Base-by-base conservation (phyloP, 2,888 invertebrate species). In the Ophraella communa region DNA sequence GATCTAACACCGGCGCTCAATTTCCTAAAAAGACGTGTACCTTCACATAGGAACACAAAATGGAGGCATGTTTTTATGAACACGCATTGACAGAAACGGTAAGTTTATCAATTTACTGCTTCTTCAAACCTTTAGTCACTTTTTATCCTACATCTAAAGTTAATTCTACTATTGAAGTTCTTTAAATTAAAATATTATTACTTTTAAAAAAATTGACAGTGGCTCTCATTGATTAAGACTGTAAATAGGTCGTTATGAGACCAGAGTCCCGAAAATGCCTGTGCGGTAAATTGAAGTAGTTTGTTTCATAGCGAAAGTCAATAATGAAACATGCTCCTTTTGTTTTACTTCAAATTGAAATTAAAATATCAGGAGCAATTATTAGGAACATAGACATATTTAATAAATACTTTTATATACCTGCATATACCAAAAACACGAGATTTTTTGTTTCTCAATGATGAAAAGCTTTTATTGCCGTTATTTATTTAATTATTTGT, bases 31-130 rank as follows among this genome's bases (percentile, higher is more conserved):
- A 64, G 66, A 66, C 56, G 61, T 59, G 68, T 65, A 63, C 67
- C 71, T 69, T 63, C 69, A 69, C 68, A 73, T 71, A 76, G 75
- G 71, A 67, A 63, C 72, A 73, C 75, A 76, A 76, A 73, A 76
- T 76, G 76, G 76, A 75, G 75, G 75, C 74, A 76, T 76, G 76
- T 72, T 74, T 72, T 71, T 78, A 77, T 79, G 78, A 77, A 78
- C 76, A 77, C 78, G 76, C 80, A 76, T 77, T 79, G 77, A 80
- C 73, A 77, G 79, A 78, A 76, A 79, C 81, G 81, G 81, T 81
- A 78, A 79, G 80, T 78, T 42, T 7, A 42, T 11, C 24, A 8
- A 14, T 18, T 30, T 11, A 30, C 30, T 30, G n/a, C 8, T 55
- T 23, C 2, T 11, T 42, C 27, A n/a, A 7, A 5, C 27, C 14